phyloP scores from a whole-genome alignment of 2,113 vertebrate genomes.

The Centropus bengalensis region DNA sequence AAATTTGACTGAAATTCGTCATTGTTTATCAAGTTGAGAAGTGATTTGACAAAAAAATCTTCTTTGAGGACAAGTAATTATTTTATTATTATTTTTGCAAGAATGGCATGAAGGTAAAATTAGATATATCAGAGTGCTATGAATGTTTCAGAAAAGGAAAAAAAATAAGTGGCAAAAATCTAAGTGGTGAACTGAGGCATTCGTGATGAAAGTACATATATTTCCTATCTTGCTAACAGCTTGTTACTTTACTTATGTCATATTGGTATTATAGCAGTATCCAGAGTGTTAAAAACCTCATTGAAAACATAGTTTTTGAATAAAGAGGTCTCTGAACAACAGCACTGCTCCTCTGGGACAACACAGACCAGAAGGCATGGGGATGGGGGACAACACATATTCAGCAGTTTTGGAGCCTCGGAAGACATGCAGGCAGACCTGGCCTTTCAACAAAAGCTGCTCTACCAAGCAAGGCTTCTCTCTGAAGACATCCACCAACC shows the following conservation, averaged over 20 bases:
- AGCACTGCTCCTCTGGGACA: not conserved
- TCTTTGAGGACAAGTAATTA: not conserved
- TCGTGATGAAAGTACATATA: not conserved
- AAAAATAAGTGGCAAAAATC: not conserved
- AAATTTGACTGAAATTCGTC: not conserved
- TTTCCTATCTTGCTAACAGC: not conserved
- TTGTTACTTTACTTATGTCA: fast-evolving
- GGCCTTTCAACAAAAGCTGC: not conserved
- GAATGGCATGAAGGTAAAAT: not conserved
- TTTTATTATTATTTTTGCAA: not conserved
- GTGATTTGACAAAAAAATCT: not conserved
- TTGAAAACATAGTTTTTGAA: not conserved
- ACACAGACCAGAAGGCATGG: not conserved
- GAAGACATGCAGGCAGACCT: not conserved
- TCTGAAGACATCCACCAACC: not conserved
- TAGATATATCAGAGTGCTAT: not conserved
- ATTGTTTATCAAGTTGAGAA: not conserved
- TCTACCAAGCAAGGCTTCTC: not conserved
- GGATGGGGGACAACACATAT: not conserved
- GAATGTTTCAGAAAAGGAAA: not conserved
- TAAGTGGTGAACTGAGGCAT: not conserved
- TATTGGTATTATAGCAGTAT: not conserved
- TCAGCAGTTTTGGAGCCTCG: not conserved
- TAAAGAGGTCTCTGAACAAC: not conserved
- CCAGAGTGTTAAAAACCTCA: not conserved